These are phyloP conservation scores for Tipula confusa DNA, from an alignment of 2,888 invertebrate species.

Conservation along the genomic window DNA sequence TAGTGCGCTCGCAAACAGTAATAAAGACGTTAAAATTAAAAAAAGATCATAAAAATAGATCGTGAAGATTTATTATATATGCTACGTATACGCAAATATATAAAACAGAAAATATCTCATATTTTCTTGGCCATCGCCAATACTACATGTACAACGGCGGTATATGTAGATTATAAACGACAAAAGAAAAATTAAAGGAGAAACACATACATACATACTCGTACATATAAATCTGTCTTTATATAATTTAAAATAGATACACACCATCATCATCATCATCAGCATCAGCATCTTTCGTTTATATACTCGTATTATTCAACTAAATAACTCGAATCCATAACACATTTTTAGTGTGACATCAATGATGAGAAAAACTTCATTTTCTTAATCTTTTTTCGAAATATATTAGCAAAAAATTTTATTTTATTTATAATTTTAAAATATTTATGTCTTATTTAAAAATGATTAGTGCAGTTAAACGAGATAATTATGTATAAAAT, in stretches of 20 bases:
- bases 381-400: not conserved
- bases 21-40: not conserved
- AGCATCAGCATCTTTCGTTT: not conserved
- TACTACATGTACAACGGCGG: not conserved
- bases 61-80: not conserved
- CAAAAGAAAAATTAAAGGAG: slow-evolving; percentile 16
- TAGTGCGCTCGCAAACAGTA: not conserved
- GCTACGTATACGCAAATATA: not conserved
- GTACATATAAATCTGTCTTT: not conserved
- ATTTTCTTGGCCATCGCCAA: slow-evolving; percentile 40
- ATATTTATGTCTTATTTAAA: not conserved
- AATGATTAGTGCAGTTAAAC: not conserved
- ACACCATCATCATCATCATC: not conserved
- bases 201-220: not conserved
- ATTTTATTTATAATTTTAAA: not conserved
- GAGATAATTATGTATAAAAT: not conserved
- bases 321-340: not conserved
- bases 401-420: not conserved
- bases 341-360: not conserved
- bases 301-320: not conserved
- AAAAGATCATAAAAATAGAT: slow-evolving; percentile 1
- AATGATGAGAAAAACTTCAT: not conserved
- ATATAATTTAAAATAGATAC: not conserved
- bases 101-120: not conserved
- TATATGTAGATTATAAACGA: not conserved